phyloP scores from a whole-genome alignment of 2,113 vertebrate species.

The Bambusicola thoracicus region DNA sequence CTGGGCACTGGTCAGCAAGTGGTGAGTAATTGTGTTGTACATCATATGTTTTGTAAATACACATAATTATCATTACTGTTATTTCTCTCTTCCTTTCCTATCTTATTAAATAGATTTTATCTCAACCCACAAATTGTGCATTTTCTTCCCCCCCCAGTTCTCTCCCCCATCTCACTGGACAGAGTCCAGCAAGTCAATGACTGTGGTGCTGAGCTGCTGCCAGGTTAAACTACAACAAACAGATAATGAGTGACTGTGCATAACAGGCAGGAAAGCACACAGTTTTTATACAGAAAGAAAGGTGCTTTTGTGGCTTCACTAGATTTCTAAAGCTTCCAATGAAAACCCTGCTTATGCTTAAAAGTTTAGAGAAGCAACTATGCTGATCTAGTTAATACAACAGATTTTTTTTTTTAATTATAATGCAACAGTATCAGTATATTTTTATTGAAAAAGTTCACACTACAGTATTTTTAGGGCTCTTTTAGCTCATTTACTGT shows the following conservation, averaged over 20 bases:
- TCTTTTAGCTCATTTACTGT: neutral
- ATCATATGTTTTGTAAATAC: neutral
- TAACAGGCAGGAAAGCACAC: neutral
- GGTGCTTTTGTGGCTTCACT: neutral
- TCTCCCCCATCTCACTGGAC: neutral
- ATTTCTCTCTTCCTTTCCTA: no score
- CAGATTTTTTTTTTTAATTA: neutral
- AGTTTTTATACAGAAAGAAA: accelerated
- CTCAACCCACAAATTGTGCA: neutral
- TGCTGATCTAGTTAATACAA: neutral
- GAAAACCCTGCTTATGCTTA: neutral
- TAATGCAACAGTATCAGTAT: neutral
- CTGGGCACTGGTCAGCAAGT: neutral
- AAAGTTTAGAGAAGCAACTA: neutral
- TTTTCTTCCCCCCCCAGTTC: neutral
- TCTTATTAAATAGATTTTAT: neutral
- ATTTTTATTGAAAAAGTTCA: neutral
- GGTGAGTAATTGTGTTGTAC: neutral
- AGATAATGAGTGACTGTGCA: neutral
- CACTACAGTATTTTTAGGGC: neutral
- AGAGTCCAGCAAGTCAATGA: no score
- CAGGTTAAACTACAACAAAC: neutral
- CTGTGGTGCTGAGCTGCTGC: no score
- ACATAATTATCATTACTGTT: no score
- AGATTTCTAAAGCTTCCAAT: neutral